These are phyloP conservation scores for Ceyx melanurus DNA, from an alignment of 2,113 vertebrate species.

Conservation along the genomic window DNA sequence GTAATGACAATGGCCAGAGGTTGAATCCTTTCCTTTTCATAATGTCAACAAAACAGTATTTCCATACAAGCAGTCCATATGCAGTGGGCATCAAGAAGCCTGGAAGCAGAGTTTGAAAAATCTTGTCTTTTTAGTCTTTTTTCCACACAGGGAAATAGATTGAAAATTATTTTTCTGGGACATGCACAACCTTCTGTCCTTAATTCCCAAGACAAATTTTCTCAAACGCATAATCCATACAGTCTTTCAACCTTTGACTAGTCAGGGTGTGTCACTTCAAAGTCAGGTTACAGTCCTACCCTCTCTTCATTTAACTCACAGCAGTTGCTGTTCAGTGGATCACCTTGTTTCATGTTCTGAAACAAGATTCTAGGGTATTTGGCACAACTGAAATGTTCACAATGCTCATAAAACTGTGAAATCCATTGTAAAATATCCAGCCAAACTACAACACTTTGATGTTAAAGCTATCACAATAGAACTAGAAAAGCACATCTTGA, in stretches of 20 bases:
- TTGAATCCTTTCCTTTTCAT: constrained; percentile 44
- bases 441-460: background rate
- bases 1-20: constrained; percentile 37
- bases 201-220: background rate
- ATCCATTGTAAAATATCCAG: background rate
- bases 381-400: background rate
- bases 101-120: constrained; percentile 15
- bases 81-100: background rate
- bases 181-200: background rate
- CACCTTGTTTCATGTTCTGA: background rate
- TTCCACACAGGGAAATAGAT: background rate
- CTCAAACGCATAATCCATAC: background rate
- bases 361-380: background rate
- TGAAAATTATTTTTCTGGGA: background rate
- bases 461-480: background rate
- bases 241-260: background rate
- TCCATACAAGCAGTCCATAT: background rate
- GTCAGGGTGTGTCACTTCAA: background rate
- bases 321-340: background rate
- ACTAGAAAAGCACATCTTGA: background rate
- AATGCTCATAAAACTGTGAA: background rate
- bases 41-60: background rate
- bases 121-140: background rate
- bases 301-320: background rate
- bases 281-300: background rate